phyloP scores from a whole-genome alignment of 2,113 vertebrate species.

The Syngnathus floridae region DNA sequence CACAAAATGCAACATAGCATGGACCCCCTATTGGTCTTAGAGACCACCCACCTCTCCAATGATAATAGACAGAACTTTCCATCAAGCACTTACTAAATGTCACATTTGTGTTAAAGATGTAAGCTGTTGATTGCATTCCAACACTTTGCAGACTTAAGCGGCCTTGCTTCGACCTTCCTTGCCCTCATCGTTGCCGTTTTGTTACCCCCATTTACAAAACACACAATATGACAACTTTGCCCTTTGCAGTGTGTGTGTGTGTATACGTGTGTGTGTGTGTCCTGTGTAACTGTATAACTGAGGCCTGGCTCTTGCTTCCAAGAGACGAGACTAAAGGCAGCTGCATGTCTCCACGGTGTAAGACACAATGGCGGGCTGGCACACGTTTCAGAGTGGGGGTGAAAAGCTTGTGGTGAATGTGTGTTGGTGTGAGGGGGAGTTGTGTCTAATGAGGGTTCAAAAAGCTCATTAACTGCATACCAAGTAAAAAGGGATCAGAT shows the following conservation, averaged over 20 bases:
- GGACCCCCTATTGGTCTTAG: background rate
- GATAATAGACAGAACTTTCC: background rate
- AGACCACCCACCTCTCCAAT: conserved; percentile 1
- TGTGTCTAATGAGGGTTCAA: conserved; percentile 60
- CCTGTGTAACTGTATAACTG: conserved; percentile 8
- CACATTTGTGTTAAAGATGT: conserved; percentile 26
- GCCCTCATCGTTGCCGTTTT: conserved; percentile 39
- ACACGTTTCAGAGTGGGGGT: conserved; percentile 42
- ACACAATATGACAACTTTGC: conserved; percentile 43
- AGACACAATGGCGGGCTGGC: conserved; percentile 58
- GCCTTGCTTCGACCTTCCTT: conserved; percentile 42
- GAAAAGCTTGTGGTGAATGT: conserved; percentile 26
- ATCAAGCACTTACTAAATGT: background rate
- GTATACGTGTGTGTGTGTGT: conserved; percentile 25
- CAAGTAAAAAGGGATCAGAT: conserved; percentile 55
- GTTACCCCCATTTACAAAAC: conserved; percentile 11
- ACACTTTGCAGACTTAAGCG: conserved; percentile 31
- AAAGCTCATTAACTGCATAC: conserved; percentile 69
- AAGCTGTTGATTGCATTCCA: conserved; percentile 51
- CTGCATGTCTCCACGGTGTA: conserved; percentile 59
- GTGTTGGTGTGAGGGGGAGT: conserved; percentile 28
- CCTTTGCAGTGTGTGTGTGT: conserved; percentile 42
- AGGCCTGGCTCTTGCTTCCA: conserved; percentile 34
- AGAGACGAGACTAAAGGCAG: conserved; percentile 57
- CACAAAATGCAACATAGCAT: background rate